Conservation (phyloP, 2,888 invertebrate genomes). For the Invenusta paracnida region DNA sequence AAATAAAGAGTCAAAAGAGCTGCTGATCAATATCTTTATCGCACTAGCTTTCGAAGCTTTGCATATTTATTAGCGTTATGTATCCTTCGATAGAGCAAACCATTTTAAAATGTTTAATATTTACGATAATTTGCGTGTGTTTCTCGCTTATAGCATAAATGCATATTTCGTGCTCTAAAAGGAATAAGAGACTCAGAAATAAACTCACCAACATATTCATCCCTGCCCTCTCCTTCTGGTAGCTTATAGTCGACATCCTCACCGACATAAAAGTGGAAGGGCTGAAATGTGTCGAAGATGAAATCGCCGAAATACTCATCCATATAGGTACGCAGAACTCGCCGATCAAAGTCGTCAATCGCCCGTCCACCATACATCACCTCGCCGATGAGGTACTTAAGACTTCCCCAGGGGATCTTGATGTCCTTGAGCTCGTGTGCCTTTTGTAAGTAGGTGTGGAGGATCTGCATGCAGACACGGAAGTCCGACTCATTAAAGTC, state of each 20-base stretch:
- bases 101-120: too few species aligned
- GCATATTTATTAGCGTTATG: too few species aligned
- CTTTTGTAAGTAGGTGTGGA: conserved; percentile 77
- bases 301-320: conserved; percentile 91
- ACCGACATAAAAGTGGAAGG: conserved; percentile 80
- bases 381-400: conserved; percentile 86
- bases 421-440: conserved; percentile 64
- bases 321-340: conserved; percentile 81
- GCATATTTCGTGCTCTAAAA: too few species aligned
- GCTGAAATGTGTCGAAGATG: conserved; percentile 81
- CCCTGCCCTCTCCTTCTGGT: conserved; percentile 64
- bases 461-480: conserved; percentile 77
- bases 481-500: conserved; percentile 89
- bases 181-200: too few species aligned
- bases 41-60: too few species aligned
- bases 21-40: too few species aligned
- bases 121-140: too few species aligned
- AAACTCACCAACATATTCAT: conserved; percentile 55
- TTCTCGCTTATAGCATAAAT: too few species aligned
- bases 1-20: too few species aligned
- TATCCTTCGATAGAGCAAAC: too few species aligned
- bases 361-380: conserved; percentile 92
- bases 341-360: conserved; percentile 82
- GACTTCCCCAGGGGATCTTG: conserved; percentile 79
- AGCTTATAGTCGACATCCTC: conserved; percentile 72